Conservation (phyloP, 2,797 vertebrate genomes). For the Gobionotothen gibberifrons region DNA sequence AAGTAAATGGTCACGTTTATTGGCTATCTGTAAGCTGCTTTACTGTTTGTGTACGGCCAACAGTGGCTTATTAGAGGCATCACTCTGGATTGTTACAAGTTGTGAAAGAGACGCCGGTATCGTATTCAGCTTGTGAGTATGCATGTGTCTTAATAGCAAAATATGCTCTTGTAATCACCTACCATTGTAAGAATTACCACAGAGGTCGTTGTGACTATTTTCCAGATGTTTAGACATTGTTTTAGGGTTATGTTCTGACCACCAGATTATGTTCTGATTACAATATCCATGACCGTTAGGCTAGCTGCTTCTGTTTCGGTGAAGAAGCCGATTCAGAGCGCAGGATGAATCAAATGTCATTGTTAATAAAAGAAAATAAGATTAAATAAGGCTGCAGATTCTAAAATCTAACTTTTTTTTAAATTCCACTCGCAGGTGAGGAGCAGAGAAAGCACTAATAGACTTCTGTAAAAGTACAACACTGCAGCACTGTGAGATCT, state of each 20-base stretch:
- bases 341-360: too few species aligned
- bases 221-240: too few species aligned
- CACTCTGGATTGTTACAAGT: neutral
- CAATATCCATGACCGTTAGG: constrained; percentile 1
- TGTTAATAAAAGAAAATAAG: too few species aligned
- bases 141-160: too few species aligned
- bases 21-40: neutral
- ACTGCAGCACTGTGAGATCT: neutral
- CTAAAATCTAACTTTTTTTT: neutral
- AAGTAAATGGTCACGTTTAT: neutral
- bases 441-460: too few species aligned
- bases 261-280: neutral
- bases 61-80: neutral
- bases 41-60: neutral
- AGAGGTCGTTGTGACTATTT: too few species aligned
- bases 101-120: too few species aligned
- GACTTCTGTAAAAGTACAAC: neutral
- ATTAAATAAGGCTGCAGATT: neutral
- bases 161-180: too few species aligned
- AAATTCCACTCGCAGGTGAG: neutral
- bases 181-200: too few species aligned
- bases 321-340: neutral
- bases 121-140: too few species aligned
- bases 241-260: neutral
- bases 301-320: neutral